Evolutionary conservation across 2,888 invertebrate species (phyloP).

Genomic region (Catonia carolina): DNA sequence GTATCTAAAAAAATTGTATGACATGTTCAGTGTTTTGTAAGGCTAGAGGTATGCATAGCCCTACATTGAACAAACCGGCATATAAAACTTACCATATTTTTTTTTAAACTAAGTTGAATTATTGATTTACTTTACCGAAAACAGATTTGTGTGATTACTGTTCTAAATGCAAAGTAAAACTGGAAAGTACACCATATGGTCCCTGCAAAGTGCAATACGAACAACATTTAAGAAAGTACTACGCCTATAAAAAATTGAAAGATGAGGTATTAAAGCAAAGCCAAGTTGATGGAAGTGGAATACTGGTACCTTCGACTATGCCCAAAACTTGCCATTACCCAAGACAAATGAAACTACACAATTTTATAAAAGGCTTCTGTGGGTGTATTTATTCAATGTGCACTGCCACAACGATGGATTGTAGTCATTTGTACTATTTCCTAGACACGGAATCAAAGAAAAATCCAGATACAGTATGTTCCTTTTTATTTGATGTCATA

Average conservation of each 20-base stretch:
- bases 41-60: not conserved
- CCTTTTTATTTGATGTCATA: slow-evolving; percentile 14
- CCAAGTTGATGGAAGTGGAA: not conserved
- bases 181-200: slow-evolving; percentile 17
- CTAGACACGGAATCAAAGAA: slow-evolving; percentile 19
- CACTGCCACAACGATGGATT: slow-evolving; percentile 21
- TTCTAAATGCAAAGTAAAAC: slow-evolving; percentile 13
- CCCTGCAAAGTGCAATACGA: slow-evolving; percentile 17
- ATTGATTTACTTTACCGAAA: slow-evolving; percentile 12
- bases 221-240: slow-evolving; percentile 10
- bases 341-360: slow-evolving; percentile 19
- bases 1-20: not conserved
- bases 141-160: slow-evolving; percentile 21
- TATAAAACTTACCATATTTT: slow-evolving; percentile 16
- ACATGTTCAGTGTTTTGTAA: slow-evolving; percentile 4
- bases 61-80: not conserved
- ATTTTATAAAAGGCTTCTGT: slow-evolving; percentile 19
- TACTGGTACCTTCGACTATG: slow-evolving; percentile 18
- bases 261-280: slow-evolving; percentile 5
- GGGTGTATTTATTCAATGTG: slow-evolving; percentile 21
- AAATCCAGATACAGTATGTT: slow-evolving; percentile 18
- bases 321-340: too few species aligned
- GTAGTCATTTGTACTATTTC: slow-evolving; percentile 16
- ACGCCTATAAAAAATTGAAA: slow-evolving; percentile 12
- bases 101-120: slow-evolving; percentile 18